Evolutionary conservation across 2,113 vertebrate species (phyloP).

Genomic region (Oryzias celebensis): DNA sequence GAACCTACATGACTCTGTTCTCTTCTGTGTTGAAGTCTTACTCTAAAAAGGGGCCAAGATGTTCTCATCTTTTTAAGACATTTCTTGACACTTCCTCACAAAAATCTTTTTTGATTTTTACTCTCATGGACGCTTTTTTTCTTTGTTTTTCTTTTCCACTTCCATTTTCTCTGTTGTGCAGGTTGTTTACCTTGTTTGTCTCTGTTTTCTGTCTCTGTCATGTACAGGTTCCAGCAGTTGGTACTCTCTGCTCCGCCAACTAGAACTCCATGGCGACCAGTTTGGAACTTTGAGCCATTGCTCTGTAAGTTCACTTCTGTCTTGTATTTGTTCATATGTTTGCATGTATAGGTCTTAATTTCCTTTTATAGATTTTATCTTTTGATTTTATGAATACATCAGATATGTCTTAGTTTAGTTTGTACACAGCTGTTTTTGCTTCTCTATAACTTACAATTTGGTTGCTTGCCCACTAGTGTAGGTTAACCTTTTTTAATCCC

Average conservation of each 20-base stretch:
- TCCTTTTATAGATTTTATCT: constrained; percentile 10
- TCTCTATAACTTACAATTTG: background rate
- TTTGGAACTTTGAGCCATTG: constrained; percentile 36
- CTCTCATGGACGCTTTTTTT: background rate
- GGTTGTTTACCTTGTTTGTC: constrained; percentile 5
- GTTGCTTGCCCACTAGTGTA: background rate
- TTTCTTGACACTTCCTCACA: constrained; percentile 4
- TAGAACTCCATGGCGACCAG: constrained; percentile 49
- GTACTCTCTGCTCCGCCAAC: constrained; percentile 26
- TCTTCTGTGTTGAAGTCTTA: background rate
- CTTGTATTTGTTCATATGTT: background rate
- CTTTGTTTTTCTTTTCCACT: background rate
- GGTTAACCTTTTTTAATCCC: too few species aligned
- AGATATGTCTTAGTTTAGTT: background rate
- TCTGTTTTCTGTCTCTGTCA: constrained; percentile 23
- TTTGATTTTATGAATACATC: background rate
- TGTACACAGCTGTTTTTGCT: background rate
- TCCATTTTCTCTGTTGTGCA: background rate
- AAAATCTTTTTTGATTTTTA: constrained; percentile 8
- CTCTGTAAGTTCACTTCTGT: constrained; percentile 41
- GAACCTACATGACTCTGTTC: too few species aligned
- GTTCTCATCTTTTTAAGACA: background rate
- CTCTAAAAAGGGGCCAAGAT: constrained; percentile 32
- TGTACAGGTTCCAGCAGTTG: constrained; percentile 43
- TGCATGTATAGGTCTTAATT: constrained; percentile 13